Evolutionary conservation across 1,140 invertebrate genomes (phyloP).

Genomic region (Dryas iulia): DNA sequence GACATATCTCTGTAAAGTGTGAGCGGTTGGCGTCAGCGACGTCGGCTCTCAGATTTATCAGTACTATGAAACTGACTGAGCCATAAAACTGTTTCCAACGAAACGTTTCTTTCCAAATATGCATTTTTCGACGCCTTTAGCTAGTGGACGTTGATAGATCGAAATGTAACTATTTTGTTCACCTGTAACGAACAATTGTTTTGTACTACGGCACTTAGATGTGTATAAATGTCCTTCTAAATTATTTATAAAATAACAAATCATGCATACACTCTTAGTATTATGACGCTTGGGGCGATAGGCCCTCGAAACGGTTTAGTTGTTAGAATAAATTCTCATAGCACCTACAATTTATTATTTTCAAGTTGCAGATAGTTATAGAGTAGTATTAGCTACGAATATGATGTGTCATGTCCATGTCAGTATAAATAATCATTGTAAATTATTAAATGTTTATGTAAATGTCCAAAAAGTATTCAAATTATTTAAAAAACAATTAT

Average conservation of each 20-base stretch:
- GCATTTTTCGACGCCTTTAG: conserved; percentile 66
- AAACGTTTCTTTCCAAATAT: conserved; percentile 66
- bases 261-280: conserved; percentile 77
- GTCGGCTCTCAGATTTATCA: conserved; percentile 28
- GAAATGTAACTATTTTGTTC: conserved; percentile 18
- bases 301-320: conserved; percentile 67
- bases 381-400: conserved; percentile 74
- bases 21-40: conserved; percentile 48
- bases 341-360: conserved; percentile 73
- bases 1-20: conserved; percentile 76
- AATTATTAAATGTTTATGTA: conserved; percentile 81
- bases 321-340: conserved; percentile 74
- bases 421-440: conserved; percentile 79
- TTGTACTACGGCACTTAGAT: conserved; percentile 55
- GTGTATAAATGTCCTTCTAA: conserved; percentile 72
- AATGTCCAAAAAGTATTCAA: conserved; percentile 80
- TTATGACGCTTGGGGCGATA: conserved; percentile 69
- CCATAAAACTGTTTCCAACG: conserved; percentile 33
- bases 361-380: conserved; percentile 75
- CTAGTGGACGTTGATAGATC: conserved; percentile 40
- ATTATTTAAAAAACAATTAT: conserved; percentile 79
- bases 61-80: conserved; percentile 34
- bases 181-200: conserved; percentile 41
- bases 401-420: conserved; percentile 77
- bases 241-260: conserved; percentile 74